Evolutionary conservation across 1,140 invertebrate species (phyloP), one percentile per base, ranked within the genome.

Genomic region (Zaprionus davidi): DNA sequence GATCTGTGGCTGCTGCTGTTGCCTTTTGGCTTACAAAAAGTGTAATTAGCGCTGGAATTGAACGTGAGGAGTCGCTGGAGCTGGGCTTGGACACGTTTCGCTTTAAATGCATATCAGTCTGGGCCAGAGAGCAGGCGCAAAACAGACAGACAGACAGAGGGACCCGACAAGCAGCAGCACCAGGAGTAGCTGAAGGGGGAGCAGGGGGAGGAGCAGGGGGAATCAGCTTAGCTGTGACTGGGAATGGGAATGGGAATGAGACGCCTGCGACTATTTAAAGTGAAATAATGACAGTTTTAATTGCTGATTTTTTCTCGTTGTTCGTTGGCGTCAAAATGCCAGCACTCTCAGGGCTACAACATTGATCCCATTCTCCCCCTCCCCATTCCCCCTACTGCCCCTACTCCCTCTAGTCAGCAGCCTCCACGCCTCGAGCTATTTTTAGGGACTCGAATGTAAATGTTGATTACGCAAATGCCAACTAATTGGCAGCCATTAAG

Each of bases 221-320:
- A 13, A 49, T 13, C 20, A 17, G 20, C 20, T 28, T 63, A 17
- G n/a, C 46, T 51, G 28, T 4, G 26, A 31, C 7, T 24, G 60
- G 26, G 26, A 51, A 20, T 51, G 34, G 17, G 17, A 28, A 13
- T 46, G 34, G 17, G 17, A 28, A 13, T 46, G 38, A 22, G 24
- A 22, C 6, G 55, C 9, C 58, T 75, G 69, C 46, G 63, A 74
- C 78, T 71, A 84, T 79, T 88, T 83, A 81, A 88, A 88, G 81
- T 88, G 78, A 88, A 90, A 88, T 84, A 90, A 85, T 84, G 81
- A 85, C 85, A 79, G 86, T 90, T 90, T 90, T 85, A 90, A 90
- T 90, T 90, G 85, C 85, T 71, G 81, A 75, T 82, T 75, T 90
- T 73, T 73, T 66, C 53, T 82, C 34, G 78, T 71, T 83, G 81